Evolutionary conservation across 2,888 invertebrate genomes (phyloP), one percentile per base, ranked within the genome.

Genomic region (Coelopa pilipes): DNA sequence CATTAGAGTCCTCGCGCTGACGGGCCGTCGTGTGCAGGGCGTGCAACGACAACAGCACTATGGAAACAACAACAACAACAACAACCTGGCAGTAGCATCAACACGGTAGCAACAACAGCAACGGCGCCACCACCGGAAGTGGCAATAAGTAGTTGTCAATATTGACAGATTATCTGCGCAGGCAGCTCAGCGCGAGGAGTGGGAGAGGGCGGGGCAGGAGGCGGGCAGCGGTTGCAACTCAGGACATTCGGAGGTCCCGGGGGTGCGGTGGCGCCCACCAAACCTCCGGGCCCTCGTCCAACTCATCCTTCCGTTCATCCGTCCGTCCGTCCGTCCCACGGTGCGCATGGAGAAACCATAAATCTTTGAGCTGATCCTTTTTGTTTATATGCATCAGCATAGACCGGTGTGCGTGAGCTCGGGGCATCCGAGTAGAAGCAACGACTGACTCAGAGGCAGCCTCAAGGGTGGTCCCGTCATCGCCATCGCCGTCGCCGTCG

Each of bases 61-160:
- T 34, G 34, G 34, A 2, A 7, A 34, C 34, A 34, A 34, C 34
- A 34, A 34, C 34, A 34, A 34, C 34, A 34, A 34, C 34, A 34
- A 34, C 34, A 34, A 34, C 34, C n/a, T n/a, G n/a, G n/a, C n/a
- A n/a, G n/a, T 34, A 34, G 34, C 4, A 34, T 34, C 34, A 34
- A 34, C 34, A 34, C n/a, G n/a, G n/a, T n/a, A n/a, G 7, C 34
- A 34, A 34, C 7, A 34, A 34, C 34, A 34, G 7, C 34, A 34
- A 4, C 34, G 34, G 17, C 19, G 60, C 59, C n/a, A 4, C 13
- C 50, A 55, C 13, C 83, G 84, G 84, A 85, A 82, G 83, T 83
- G 81, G 80, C 86, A 85, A 85, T 84, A 83, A 85, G 84, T 82
- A 85, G 85, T 84, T 84, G 83, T 85, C 86, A 84, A 85, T 85